phyloP scores from a whole-genome alignment of 2,113 vertebrate genomes.

The Vulpes vulpes region DNA sequence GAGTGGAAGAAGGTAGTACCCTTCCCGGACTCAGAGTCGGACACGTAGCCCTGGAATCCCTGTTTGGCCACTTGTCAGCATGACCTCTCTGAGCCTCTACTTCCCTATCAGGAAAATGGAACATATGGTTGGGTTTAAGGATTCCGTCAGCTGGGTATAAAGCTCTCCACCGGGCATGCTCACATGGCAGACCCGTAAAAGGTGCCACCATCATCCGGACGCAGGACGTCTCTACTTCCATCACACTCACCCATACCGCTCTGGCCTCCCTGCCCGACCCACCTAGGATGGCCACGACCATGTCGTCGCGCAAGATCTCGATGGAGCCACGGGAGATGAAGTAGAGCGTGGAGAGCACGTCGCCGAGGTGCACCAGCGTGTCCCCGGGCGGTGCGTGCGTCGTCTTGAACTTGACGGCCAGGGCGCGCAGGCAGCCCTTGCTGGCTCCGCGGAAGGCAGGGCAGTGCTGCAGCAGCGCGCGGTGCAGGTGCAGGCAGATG shows the following conservation, averaged over 20 bases:
- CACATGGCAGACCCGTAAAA: background rate
- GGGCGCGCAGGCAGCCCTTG: conserved; percentile 96
- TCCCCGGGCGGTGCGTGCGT: conserved; percentile 97
- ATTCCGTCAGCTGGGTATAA: background rate
- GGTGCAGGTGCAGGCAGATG: conserved; percentile 98
- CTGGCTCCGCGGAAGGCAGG: conserved; percentile 96
- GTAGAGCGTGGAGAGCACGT: conserved; percentile 97
- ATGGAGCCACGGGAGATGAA: conserved; percentile 99
- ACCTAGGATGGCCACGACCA: conserved; percentile 99
- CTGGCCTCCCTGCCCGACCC: rapidly evolving
- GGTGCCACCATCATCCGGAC: background rate
- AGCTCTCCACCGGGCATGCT: background rate
- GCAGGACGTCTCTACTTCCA: background rate
- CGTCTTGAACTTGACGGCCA: conserved; percentile 97
- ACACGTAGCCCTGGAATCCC: background rate
- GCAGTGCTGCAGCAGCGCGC: conserved; percentile 96
- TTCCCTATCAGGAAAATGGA: background rate
- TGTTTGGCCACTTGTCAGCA: background rate
- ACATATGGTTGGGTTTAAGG: background rate
- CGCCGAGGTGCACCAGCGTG: conserved; percentile 97
- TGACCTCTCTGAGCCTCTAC: background rate
- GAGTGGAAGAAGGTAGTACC: background rate
- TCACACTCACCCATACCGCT: background rate
- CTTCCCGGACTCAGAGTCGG: background rate
- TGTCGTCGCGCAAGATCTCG: conserved; percentile 96